phyloP scores from a whole-genome alignment of 1,140 invertebrate genomes.

The Lethocerus indicus region DNA sequence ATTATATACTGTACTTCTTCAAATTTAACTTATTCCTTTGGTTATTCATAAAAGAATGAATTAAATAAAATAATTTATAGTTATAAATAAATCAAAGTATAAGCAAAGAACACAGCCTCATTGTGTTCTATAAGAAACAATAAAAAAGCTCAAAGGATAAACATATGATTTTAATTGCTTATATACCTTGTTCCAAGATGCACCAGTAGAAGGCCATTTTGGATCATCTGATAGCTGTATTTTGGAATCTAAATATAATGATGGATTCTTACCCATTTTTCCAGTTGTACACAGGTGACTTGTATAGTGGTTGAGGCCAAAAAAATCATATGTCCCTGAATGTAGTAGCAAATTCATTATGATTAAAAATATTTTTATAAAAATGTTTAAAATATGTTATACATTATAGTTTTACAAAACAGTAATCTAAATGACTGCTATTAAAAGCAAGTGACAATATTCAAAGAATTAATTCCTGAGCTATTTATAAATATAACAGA shows the following conservation, averaged over 20 bases:
- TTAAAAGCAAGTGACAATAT: too few species aligned
- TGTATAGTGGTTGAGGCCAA: conserved; percentile 9
- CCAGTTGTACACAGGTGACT: neutral
- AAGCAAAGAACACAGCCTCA: too few species aligned
- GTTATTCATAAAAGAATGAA: too few species aligned
- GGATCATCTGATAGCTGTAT: neutral
- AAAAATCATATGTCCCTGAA: neutral
- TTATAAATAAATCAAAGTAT: too few species aligned
- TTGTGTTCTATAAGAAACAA: neutral
- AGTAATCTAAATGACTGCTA: too few species aligned
- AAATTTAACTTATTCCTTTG: too few species aligned
- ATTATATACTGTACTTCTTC: too few species aligned
- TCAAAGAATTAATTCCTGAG: neutral
- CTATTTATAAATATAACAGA: neutral
- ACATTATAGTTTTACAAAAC: too few species aligned
- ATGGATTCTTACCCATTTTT: neutral
- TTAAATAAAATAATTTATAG: too few species aligned
- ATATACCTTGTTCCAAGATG: conserved; percentile 6
- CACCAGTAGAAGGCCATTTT: neutral
- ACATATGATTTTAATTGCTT: neutral
- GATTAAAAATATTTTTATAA: neutral
- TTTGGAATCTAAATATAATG: conserved; percentile 1
- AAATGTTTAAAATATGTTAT: too few species aligned
- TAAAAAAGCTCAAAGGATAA: neutral
- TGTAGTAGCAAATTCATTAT: neutral